Percentiles rank a stretch among this genome's conserved stretches.
These are phyloP conservation scores for Sycophila sp. DNA, from an alignment of 1,140 invertebrate species.

Conservation along the genomic window DNA sequence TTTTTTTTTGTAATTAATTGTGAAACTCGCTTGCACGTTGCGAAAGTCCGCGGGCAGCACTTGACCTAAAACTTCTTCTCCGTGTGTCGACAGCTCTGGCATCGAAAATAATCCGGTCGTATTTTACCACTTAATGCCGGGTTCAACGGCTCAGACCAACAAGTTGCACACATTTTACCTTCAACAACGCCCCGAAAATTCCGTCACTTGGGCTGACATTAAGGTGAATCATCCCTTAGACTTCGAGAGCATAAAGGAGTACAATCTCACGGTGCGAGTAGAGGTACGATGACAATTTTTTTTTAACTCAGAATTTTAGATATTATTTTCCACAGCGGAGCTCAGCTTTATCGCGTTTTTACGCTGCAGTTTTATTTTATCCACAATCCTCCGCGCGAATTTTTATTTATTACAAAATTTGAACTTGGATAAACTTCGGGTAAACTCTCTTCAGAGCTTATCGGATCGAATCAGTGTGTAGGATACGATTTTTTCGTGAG, in stretches of 20 bases:
- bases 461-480: too few species aligned
- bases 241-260: slow-evolving; percentile 94
- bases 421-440: too few species aligned
- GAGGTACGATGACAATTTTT: slow-evolving; percentile 75
- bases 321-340: too few species aligned
- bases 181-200: slow-evolving; percentile 89
- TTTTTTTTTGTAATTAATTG: slow-evolving; percentile 39
- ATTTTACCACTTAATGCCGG: slow-evolving; percentile 93
- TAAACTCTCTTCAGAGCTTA: too few species aligned
- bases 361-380: not conserved
- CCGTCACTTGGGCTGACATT: slow-evolving; percentile 92
- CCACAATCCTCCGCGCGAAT: slow-evolving; percentile 23
- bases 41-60: not conserved
- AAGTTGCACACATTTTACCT: slow-evolving; percentile 95
- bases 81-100: slow-evolving; percentile 77
- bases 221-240: slow-evolving; percentile 96
- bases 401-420: too few species aligned
- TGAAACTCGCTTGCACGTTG: slow-evolving; percentile 42
- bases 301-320: too few species aligned
- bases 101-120: slow-evolving; percentile 95
- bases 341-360: not conserved
- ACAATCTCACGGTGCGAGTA: slow-evolving; percentile 94
- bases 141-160: slow-evolving; percentile 94
- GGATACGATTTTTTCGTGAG: too few species aligned
- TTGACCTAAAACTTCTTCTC: slow-evolving; percentile 22